Evolutionary conservation across 2,113 vertebrate genomes (phyloP).

Genomic region (Melanostigma gelatinosum): DNA sequence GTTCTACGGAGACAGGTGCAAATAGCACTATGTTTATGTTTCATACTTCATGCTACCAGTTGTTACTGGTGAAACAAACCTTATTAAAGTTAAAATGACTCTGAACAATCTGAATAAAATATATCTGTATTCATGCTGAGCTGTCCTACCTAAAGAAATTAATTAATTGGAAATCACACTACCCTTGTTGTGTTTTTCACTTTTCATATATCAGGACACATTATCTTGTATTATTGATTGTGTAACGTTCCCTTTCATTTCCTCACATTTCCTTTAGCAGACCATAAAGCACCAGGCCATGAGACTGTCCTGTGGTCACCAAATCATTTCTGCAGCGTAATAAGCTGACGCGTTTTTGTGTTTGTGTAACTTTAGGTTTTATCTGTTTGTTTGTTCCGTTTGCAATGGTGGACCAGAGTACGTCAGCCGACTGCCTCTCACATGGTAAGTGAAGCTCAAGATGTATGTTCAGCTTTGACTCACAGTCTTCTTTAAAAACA

Average conservation of each 20-base stretch:
- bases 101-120: neutral
- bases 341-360: neutral
- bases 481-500: neutral
- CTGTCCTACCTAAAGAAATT: neutral
- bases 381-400: slow-evolving; percentile 98
- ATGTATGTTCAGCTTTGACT: neutral
- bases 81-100: neutral
- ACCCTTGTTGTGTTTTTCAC: neutral
- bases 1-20: slow-evolving; percentile 93
- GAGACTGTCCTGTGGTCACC: neutral
- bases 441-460: slow-evolving; percentile 86
- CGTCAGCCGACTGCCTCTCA: slow-evolving; percentile 95
- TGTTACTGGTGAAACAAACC: neutral
- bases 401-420: slow-evolving; percentile 99
- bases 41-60: neutral
- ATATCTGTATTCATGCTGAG: neutral
- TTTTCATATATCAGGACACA: neutral
- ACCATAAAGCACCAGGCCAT: neutral
- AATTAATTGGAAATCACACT: neutral
- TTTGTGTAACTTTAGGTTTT: slow-evolving; percentile 88
- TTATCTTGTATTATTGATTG: neutral
- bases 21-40: neutral
- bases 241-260: neutral
- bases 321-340: neutral
- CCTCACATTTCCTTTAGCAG: neutral